Conservation (phyloP, 1,140 invertebrate genomes). For the Drosophila trapezifrons region DNA sequence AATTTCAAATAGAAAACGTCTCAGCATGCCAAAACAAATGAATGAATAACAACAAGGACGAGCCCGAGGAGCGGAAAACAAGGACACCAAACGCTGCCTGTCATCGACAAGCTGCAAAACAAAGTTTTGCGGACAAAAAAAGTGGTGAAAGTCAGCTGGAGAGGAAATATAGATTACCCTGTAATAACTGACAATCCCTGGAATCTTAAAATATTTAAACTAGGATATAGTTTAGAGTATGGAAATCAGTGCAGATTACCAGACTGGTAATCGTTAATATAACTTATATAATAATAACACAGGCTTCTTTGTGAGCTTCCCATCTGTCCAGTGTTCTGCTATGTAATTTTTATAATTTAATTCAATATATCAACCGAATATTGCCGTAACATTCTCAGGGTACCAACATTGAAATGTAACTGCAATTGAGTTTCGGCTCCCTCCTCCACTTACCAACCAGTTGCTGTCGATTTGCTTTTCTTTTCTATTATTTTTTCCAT, state of each 20-base stretch:
- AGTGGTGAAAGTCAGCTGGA: not conserved
- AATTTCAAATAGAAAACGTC: constrained; percentile 81
- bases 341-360: too few relatives aligned
- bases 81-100: constrained; percentile 55
- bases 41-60: constrained; percentile 69
- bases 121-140: constrained; percentile 43
- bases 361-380: not conserved
- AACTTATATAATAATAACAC: too few relatives aligned
- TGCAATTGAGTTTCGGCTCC: constrained; percentile 71
- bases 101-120: constrained; percentile 63
- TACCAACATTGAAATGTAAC: constrained; percentile 71
- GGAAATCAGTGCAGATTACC: too few relatives aligned
- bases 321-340: too few relatives aligned
- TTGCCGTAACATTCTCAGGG: constrained; percentile 1
- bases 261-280: not conserved
- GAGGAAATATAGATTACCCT: constrained; percentile 13
- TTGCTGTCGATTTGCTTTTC: constrained; percentile 49
- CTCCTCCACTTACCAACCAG: constrained; percentile 32
- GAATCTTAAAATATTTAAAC: not conserved
- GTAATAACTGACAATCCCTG: accelerated
- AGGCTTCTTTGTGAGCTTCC: too few relatives aligned
- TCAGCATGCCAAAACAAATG: constrained; percentile 72
- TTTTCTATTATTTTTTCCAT: constrained; percentile 62
- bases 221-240: too few relatives aligned
- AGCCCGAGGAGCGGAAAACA: constrained; percentile 23